A percentile compares a stretch with the other conserved stretches of the same genome.
Evolutionary conservation across 2,888 invertebrate species (phyloP).

Genomic region (Mycogona germanica): DNA sequence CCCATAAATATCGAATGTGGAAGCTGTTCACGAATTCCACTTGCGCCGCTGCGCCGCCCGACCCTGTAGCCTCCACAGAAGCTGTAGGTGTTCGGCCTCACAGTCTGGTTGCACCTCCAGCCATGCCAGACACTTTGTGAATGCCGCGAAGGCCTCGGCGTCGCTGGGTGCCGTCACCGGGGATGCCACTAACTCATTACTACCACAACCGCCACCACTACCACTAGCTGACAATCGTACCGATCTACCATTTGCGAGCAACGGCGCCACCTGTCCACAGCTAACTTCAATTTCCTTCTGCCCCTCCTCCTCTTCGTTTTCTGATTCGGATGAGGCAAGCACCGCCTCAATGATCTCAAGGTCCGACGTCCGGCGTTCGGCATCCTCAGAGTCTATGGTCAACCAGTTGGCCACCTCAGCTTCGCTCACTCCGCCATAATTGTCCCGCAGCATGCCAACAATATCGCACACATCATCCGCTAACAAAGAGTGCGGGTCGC

Average conservation of each 20-base stretch:
- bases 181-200: no score
- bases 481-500: neutral
- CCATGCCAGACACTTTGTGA: slow-evolving; percentile 11
- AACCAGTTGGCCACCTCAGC: slow-evolving; percentile 10
- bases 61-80: slow-evolving; percentile 13
- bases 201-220: neutral
- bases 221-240: no score
- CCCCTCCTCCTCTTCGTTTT: neutral
- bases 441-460: neutral
- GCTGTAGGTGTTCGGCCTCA: slow-evolving; percentile 2
- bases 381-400: slow-evolving; percentile 4
- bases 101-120: slow-evolving; percentile 11
- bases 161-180: neutral
- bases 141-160: slow-evolving; percentile 1
- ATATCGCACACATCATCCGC: neutral
- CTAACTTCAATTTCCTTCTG: no score
- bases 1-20: no score
- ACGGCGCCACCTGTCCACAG: neutral
- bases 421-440: neutral
- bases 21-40: no score
- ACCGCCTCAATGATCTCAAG: slow-evolving; percentile 6
- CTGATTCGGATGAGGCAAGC: neutral
- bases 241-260: neutral
- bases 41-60: slow-evolving; percentile 9
- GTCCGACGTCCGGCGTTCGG: neutral